Percentiles rank a stretch among this genome's conserved stretches.
These are phyloP conservation scores for Galbula dea DNA, from an alignment of 2,113 vertebrate genomes.

Conservation along the genomic window DNA sequence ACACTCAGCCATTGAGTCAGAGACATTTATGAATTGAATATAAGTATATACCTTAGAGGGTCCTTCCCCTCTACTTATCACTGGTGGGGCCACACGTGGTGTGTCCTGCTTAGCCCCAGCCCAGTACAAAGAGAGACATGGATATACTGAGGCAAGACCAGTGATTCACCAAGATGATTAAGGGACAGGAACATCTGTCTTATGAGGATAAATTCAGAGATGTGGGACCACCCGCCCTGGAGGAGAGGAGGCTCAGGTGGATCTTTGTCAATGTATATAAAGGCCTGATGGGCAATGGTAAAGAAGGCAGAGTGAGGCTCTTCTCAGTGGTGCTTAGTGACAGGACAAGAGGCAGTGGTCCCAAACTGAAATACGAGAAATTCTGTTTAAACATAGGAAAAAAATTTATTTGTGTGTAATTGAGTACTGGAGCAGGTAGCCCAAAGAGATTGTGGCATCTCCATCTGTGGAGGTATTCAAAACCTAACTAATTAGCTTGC, in stretches of 20 bases:
- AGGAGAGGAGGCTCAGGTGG: not conserved
- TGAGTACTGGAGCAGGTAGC: not conserved
- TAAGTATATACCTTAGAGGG: too few species aligned
- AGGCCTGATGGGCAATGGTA: not conserved
- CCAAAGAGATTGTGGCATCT: not conserved
- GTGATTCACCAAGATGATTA: too few species aligned
- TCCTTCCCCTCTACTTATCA: not conserved
- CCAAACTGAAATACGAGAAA: not conserved
- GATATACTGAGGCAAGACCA: not conserved
- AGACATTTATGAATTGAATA: not conserved
- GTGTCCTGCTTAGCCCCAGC: not conserved
- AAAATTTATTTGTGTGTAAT: not conserved
- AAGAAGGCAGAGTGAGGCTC: fast-evolving
- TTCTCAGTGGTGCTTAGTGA: not conserved
- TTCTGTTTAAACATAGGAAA: not conserved
- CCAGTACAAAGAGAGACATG: not conserved
- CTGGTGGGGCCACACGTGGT: not conserved
- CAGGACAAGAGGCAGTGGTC: not conserved
- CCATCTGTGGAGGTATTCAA: not conserved
- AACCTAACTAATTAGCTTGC: not conserved
- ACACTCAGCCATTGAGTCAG: not conserved
- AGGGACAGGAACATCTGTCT: not conserved
- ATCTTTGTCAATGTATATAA: not conserved
- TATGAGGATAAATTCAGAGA: not conserved
- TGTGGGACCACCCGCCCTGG: not conserved